phyloP scores from a whole-genome alignment of 2,888 invertebrate species.

The Apamea sordens region DNA sequence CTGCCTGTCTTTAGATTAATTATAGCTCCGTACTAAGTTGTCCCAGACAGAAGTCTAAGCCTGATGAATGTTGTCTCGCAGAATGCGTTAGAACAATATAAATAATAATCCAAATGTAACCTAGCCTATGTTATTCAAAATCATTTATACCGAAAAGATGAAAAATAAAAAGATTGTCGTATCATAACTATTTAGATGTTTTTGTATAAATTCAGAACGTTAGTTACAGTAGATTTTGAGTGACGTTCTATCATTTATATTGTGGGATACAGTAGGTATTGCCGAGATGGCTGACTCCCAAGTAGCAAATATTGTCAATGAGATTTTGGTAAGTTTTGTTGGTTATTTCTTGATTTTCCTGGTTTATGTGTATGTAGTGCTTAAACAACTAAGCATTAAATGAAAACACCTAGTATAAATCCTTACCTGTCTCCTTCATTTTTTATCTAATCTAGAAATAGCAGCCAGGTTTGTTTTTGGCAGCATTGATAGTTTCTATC shows the following conservation, averaged over 20 bases:
- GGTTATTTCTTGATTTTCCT: not conserved
- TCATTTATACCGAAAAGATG: not conserved
- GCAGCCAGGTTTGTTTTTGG: not conserved
- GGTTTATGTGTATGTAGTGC: not conserved
- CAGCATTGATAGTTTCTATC: not conserved
- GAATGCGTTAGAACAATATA: conserved; percentile 14
- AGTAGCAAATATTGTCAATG: conserved; percentile 92
- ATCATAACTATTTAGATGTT: not conserved
- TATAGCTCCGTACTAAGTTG: not conserved
- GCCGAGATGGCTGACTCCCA: conserved; percentile 91
- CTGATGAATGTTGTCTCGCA: conserved; percentile 23
- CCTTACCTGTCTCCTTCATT: not conserved
- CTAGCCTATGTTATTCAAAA: conserved; percentile 8
- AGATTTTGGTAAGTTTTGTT: conserved; percentile 90
- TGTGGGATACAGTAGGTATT: conserved; percentile 11
- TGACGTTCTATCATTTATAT: conserved; percentile 8
- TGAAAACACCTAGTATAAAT: not conserved
- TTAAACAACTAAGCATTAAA: not conserved
- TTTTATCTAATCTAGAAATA: not conserved
- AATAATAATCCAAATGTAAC: conserved; percentile 14
- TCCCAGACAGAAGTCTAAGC: not conserved
- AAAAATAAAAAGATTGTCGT: not conserved
- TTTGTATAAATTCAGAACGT: conserved; percentile 40
- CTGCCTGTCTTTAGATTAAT: not conserved
- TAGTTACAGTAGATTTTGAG: conserved; percentile 75